phyloP scores from a whole-genome alignment of 2,888 invertebrate species.

The Pterostichus niger region DNA sequence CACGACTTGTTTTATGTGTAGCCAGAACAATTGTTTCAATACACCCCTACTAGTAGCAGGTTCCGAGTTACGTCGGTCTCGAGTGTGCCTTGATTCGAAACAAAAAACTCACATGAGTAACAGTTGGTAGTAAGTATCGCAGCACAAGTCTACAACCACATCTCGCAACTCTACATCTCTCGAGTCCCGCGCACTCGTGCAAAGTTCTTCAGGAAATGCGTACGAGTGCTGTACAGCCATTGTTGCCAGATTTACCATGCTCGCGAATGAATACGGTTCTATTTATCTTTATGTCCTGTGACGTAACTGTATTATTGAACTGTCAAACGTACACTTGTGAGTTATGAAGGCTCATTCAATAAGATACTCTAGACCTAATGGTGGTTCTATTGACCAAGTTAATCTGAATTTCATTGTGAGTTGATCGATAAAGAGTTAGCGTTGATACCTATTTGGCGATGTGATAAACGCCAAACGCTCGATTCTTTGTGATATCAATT shows the following conservation, averaged over 20 bases:
- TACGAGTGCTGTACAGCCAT: constrained; percentile 50
- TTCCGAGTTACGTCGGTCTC: constrained; percentile 44
- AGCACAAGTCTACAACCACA: neutral
- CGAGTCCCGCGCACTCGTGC: constrained; percentile 1
- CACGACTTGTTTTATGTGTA: constrained; percentile 24
- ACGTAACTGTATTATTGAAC: constrained; percentile 47
- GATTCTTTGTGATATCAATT: constrained; percentile 20
- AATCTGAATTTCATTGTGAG: constrained; percentile 43
- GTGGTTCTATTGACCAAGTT: constrained; percentile 23
- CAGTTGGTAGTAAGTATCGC: constrained; percentile 62
- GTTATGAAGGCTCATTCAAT: constrained; percentile 16
- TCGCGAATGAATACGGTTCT: constrained; percentile 30
- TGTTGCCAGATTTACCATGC: constrained; percentile 54
- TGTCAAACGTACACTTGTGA: constrained; percentile 13
- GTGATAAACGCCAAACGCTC: constrained; percentile 26
- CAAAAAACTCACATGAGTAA: constrained; percentile 65
- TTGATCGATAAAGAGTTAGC: constrained; percentile 21
- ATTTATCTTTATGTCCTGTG: constrained; percentile 42
- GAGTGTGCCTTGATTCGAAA: constrained; percentile 62
- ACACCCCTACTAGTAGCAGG: constrained; percentile 52
- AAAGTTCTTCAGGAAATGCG: constrained; percentile 59
- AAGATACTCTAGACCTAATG: constrained; percentile 24
- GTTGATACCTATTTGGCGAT: neutral
- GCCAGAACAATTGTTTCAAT: constrained; percentile 63
- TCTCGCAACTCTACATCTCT: constrained; percentile 6